Evolutionary conservation across 2,888 invertebrate species (phyloP).

Genomic region (Embidobia sp.): DNA sequence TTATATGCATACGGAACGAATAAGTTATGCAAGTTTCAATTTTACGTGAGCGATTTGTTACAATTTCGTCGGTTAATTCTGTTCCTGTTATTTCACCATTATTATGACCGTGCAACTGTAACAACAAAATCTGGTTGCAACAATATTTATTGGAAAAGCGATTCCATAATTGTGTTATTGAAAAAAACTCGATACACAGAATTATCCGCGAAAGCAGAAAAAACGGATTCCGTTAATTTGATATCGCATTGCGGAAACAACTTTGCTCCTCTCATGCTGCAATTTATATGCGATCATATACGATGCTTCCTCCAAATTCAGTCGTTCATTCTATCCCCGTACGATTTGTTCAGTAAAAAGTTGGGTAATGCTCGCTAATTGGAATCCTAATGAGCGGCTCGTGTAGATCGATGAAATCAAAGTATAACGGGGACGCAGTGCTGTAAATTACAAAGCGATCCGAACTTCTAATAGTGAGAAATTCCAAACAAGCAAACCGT

Average conservation of each 20-base stretch:
- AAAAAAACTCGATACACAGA: background rate
- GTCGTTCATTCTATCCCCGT: slow-evolving; percentile 35
- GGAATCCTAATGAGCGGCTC: slow-evolving; percentile 59
- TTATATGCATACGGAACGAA: background rate
- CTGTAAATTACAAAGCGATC: slow-evolving; percentile 65
- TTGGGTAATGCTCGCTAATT: slow-evolving; percentile 59
- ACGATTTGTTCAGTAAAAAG: slow-evolving; percentile 54
- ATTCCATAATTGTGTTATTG: background rate
- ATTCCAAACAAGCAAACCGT: slow-evolving; percentile 58
- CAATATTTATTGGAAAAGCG: background rate
- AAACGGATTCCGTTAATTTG: slow-evolving; percentile 45
- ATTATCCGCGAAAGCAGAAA: background rate
- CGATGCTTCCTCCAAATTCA: slow-evolving; percentile 23
- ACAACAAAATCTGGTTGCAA: too few relatives aligned
- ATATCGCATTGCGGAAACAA: slow-evolving; percentile 41
- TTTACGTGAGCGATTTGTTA: slow-evolving; percentile 10
- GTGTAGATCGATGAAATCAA: slow-evolving; percentile 67
- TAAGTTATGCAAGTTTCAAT: slow-evolving; percentile 27
- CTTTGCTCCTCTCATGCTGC: slow-evolving; percentile 25
- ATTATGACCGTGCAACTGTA: too few relatives aligned
- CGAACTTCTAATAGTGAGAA: slow-evolving; percentile 54
- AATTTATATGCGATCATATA: slow-evolving; percentile 43
- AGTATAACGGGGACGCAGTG: slow-evolving; percentile 57
- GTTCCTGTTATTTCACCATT: too few relatives aligned
- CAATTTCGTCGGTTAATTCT: too few relatives aligned